Evolutionary conservation across 2,113 vertebrate genomes (phyloP), one percentile per base, ranked within the genome.

Genomic region (Cyphomyrus plagiostoma): DNA sequence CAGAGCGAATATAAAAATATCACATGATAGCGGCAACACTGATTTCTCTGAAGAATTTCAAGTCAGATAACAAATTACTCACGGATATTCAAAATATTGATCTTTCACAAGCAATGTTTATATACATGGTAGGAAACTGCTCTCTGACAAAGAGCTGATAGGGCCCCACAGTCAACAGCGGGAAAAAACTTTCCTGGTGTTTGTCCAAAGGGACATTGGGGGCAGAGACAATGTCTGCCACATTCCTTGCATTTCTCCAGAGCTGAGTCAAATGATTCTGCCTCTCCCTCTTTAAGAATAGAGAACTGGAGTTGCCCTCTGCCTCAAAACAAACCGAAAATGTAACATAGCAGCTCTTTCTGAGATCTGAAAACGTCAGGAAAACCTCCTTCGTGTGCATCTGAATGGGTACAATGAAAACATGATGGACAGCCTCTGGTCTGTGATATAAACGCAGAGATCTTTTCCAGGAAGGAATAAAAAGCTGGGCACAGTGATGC

Each of bases 241-340:
- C 88, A 89, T 82, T 82, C 88, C 66, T 89, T 30, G 48, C 19
- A 80, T 89, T 30, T 39, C 23, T 42, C 42, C 8, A 35, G 13
- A 80, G 88, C 88, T 77, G 52, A 83, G 88, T 80, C 77, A 52
- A 89, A 53, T 77, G 50, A 26, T 50, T 30, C 70, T 13, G 10
- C 49, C 46, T 3, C 6, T 23, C 13, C 46, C 82, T 49, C 23
- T 49, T 3, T 85, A 17, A 19, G 35, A 80, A 15, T 5, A 8
- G 74, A 39, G 5, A 80, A 42, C 11, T 80, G 35, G 15, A 42
- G 74, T 10, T 3, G 35, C 21, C 26, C 82, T 26, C 42, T 48
- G 35, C n/a, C 19, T 85, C 6, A 80, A 80, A 35, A 80, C 35
- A 80, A 39, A 80, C 30, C 15, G 3, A 77, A 39, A 4, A 42